Evolutionary conservation across 2,888 invertebrate species (phyloP).

Genomic region (Aphelenchoides bicaudatus): DNA sequence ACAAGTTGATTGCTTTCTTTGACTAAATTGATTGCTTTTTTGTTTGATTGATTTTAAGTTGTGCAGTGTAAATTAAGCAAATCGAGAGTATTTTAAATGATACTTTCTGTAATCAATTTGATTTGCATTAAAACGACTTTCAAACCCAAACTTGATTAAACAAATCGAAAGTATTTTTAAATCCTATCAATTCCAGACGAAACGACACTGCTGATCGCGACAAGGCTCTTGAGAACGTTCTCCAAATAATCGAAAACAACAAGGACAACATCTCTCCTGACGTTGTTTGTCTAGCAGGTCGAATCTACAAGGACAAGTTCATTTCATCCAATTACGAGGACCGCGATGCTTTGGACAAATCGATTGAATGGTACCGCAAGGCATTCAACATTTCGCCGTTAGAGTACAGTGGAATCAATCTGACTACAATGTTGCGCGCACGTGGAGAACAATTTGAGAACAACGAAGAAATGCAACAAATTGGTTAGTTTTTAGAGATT

Average conservation of each 20-base stretch:
- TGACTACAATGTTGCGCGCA: slow-evolving; percentile 91
- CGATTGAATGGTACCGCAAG: slow-evolving; percentile 78
- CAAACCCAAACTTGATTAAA: too few species aligned
- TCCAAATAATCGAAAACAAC: slow-evolving; percentile 73
- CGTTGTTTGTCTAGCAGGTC: slow-evolving; percentile 91
- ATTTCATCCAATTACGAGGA: slow-evolving; percentile 90
- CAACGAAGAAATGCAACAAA: slow-evolving; percentile 63
- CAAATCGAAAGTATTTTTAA: background rate
- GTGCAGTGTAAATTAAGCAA: too few species aligned
- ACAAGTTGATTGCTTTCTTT: too few species aligned
- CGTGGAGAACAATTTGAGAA: slow-evolving; percentile 86
- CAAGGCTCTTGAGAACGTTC: slow-evolving; percentile 83
- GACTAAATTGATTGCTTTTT: too few species aligned
- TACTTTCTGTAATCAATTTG: too few species aligned
- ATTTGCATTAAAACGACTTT: background rate
- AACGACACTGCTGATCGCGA: slow-evolving; percentile 90
- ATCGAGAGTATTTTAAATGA: too few species aligned
- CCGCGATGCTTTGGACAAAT: slow-evolving; percentile 78
- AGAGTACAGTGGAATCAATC: slow-evolving; percentile 96
- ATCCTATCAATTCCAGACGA: slow-evolving; percentile 68
- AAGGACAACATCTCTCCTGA: slow-evolving; percentile 71
- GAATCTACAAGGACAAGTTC: slow-evolving; percentile 79
- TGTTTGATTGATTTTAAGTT: too few species aligned
- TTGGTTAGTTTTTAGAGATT: slow-evolving; percentile 68
- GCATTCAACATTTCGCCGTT: slow-evolving; percentile 94